Conservation (phyloP, 1,140 invertebrate species). For the Trichomalopsis sarcophagae region DNA sequence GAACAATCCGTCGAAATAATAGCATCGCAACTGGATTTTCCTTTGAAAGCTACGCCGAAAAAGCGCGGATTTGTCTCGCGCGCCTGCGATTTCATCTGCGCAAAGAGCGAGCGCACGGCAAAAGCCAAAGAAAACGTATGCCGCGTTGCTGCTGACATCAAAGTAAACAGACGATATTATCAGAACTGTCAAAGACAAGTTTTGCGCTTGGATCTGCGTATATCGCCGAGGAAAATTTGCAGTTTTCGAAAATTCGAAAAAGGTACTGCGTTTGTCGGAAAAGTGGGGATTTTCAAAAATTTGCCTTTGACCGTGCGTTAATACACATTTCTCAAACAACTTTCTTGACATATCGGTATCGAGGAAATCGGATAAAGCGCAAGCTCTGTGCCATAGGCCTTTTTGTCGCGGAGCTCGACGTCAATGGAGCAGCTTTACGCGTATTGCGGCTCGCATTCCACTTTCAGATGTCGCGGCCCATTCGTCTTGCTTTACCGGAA, state of each 20-base stretch:
- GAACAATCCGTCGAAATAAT: no score
- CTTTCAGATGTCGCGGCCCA: not conserved
- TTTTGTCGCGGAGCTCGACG: not conserved
- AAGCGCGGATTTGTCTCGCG: not conserved
- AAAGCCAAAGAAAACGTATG: not conserved
- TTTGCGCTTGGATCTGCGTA: not conserved
- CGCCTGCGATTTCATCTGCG: no score
- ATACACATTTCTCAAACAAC: no score
- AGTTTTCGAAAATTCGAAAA: no score
- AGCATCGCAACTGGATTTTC: not conserved
- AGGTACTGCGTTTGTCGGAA: no score
- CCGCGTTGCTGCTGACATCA: not conserved
- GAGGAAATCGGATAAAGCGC: no score
- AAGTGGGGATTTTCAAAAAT: no score
- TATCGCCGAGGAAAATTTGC: no score
- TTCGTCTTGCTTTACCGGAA: not conserved
- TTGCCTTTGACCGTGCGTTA: no score
- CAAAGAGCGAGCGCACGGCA: no score
- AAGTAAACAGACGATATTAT: not conserved
- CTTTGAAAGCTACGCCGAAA: not conserved
- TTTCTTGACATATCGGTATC: no score
- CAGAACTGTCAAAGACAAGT: not conserved
- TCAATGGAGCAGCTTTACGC: not conserved
- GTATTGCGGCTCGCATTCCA: not conserved
- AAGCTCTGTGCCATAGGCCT: no score